Evolutionary conservation across 2,888 invertebrate genomes (phyloP), one percentile per base, ranked within the genome.

Genomic region (Autographa gamma): DNA sequence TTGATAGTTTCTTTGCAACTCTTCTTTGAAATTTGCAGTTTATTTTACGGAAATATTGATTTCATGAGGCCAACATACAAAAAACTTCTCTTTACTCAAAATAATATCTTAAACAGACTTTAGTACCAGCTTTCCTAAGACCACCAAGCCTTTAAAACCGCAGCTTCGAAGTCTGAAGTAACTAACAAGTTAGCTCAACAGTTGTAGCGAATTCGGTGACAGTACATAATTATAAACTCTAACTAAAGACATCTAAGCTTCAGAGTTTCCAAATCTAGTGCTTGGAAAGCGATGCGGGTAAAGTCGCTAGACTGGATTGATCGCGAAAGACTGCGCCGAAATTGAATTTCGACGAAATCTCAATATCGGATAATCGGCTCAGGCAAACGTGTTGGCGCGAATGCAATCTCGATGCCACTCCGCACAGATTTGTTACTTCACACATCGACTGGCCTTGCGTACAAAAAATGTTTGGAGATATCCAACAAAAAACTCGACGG

Each of bases 291-390:
- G 60, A 74, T 68, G 73, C 66, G 60, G 63, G 59, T 60, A 63
- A 69, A 79, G 73, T 78, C 77, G 66, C 79, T 60, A 73, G 82
- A 80, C 76, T 72, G 80, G 75, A 85, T 82, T 85, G 86, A 86
- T 86, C 79, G 83, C 69, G 84, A 90, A 90, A 90, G 88, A 89
- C 88, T 90, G 84, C 80, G 80, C 77, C 80, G 85, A 88, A 91
- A 93, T 93, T 91, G 87, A 92, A 93, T 93, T 93, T 86, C 87
- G 84, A 74, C 84, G 82, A 86, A 88, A 88, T 90, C 91, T 89
- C 91, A 91, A 80, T 92, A 91, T 90, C 88, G 89, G 87, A 91
- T 93, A 91, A 93, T 93, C 93, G 91, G 90, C 89, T 92, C 88
- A 86, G 82, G 80, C 85, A 78, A 84, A 84, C 84, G 85, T 85